phyloP scores from a whole-genome alignment of 2,113 vertebrate genomes.

The Calonectris borealis region DNA sequence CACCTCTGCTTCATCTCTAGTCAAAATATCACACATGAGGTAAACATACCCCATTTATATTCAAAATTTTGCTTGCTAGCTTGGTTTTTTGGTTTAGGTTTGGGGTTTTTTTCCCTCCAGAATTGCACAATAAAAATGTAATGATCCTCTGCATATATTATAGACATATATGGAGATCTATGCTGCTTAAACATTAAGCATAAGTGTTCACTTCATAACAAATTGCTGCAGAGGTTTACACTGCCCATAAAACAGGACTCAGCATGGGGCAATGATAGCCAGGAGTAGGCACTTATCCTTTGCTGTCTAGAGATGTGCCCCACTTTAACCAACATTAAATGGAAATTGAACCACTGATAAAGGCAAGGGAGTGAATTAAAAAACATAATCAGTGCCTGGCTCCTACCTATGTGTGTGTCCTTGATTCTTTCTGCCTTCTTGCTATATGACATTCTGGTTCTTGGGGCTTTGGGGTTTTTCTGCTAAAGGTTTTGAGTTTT shows the following conservation, averaged over 20 bases:
- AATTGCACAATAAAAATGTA: constrained; percentile 17
- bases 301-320: neutral
- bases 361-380: neutral
- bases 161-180: neutral
- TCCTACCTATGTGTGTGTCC: accelerated
- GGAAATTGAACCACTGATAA: neutral
- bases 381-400: neutral
- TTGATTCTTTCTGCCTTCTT: neutral
- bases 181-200: neutral
- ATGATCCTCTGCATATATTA: constrained; percentile 20
- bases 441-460: neutral
- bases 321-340: neutral
- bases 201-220: neutral
- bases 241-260: neutral
- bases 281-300: neutral
- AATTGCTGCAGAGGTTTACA: neutral
- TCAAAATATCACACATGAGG: neutral
- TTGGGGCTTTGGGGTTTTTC: neutral
- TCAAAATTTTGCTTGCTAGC: neutral
- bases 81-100: neutral
- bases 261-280: neutral
- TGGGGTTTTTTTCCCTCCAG: neutral
- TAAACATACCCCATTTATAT: neutral
- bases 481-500: neutral
- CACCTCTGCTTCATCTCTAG: neutral